Conservation (phyloP, 2,888 invertebrate species). For the Andrena fulva region DNA sequence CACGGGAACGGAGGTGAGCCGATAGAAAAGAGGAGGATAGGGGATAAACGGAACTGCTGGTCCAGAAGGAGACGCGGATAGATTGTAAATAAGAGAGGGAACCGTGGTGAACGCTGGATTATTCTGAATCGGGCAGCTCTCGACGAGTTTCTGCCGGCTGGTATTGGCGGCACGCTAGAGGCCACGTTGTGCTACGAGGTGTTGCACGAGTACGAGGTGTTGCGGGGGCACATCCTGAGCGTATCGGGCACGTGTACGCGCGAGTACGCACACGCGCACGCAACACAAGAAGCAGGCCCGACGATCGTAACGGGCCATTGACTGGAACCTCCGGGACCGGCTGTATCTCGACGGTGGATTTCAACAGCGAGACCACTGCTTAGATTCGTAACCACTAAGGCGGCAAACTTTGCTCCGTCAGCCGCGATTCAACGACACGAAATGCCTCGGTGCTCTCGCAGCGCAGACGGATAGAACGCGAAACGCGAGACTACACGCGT, state of each 20-base stretch:
- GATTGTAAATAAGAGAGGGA: slow-evolving; percentile 47
- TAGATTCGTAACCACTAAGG: neutral
- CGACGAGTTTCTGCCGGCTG: slow-evolving; percentile 47
- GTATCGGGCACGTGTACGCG: slow-evolving; percentile 47
- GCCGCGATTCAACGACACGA: neutral
- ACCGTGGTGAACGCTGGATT: slow-evolving; percentile 38
- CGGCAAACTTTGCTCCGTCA: neutral
- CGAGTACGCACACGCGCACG: slow-evolving; percentile 29
- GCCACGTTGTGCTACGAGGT: slow-evolving; percentile 50
- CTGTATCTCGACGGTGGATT: slow-evolving; percentile 25
- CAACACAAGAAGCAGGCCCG: neutral
- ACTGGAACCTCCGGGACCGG: slow-evolving; percentile 38
- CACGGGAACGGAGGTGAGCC: neutral
- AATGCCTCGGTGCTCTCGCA: neutral
- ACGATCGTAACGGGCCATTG: slow-evolving; percentile 45
- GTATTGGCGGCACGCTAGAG: slow-evolving; percentile 46
- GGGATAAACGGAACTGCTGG: slow-evolving; percentile 13
- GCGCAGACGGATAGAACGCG: neutral
- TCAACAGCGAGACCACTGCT: neutral
- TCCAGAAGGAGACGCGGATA: slow-evolving; percentile 19
- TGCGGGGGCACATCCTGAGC: slow-evolving; percentile 22
- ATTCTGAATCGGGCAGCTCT: slow-evolving; percentile 52
- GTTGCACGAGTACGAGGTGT: slow-evolving; percentile 49
- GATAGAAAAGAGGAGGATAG: slow-evolving; percentile 3
- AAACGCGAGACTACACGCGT: neutral